Evolutionary conservation across 2,888 invertebrate species (phyloP).

Genomic region (Limnephilus lunatus): DNA sequence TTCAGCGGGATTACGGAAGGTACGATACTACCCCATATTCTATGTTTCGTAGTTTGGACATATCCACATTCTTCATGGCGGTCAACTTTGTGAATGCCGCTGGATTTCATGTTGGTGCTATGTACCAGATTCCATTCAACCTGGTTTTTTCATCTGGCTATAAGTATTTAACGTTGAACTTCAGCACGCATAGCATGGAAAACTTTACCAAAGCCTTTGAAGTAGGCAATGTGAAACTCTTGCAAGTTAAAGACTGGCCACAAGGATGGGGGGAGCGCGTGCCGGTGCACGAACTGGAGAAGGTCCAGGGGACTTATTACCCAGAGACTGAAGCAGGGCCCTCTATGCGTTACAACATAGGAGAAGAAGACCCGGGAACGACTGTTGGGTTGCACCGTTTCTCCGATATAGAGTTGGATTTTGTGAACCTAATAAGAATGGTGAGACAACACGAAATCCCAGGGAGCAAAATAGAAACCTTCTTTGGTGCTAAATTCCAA

Average conservation of each 20-base stretch:
- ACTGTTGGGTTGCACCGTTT: neutral
- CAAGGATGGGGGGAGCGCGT: neutral
- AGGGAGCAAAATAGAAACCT: neutral
- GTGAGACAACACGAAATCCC: neutral
- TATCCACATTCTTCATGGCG: neutral
- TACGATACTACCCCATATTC: neutral
- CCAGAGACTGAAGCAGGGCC: neutral
- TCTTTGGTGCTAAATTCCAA: neutral
- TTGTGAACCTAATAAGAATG: neutral
- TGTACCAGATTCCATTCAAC: neutral
- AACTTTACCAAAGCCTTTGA: neutral
- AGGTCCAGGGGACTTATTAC: neutral
- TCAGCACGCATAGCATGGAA: neutral
- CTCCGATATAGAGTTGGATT: neutral
- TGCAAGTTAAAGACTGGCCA: neutral
- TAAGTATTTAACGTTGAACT: neutral
- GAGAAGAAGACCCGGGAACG: neutral
- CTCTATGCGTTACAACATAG: neutral
- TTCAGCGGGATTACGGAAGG: neutral
- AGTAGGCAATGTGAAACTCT: neutral
- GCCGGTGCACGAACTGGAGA: neutral
- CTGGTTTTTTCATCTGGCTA: neutral
- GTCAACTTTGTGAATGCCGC: neutral
- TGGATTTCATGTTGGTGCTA: neutral
- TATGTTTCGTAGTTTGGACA: neutral